A percentile compares a stretch with the other conserved stretches of the same genome.
phyloP scores from a whole-genome alignment of 2,888 invertebrate genomes.

The Lacanobia wlatinum region DNA sequence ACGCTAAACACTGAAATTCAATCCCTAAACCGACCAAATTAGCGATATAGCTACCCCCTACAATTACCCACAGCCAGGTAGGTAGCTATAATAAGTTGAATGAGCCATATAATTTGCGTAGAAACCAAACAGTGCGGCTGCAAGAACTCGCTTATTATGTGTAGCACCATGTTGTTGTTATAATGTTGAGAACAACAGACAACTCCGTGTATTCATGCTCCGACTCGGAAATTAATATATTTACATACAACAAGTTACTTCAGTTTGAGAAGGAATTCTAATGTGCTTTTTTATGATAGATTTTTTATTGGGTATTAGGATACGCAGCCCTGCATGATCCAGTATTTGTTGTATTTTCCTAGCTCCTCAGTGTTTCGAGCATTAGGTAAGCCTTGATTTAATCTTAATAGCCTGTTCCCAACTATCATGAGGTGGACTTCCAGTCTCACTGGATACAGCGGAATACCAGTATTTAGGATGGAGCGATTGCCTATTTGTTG shows the following conservation, averaged over 20 bases:
- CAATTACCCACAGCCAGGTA: constrained; percentile 6
- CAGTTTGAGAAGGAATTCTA: constrained; percentile 9
- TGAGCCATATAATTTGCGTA: constrained; percentile 69
- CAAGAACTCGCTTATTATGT: constrained; percentile 72
- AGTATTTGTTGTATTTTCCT: too few relatives aligned
- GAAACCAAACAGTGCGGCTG: constrained; percentile 72
- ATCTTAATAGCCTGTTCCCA: too few relatives aligned
- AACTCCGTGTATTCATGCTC: constrained; percentile 72
- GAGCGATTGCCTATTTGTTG: too few relatives aligned
- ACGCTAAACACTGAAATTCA: neutral
- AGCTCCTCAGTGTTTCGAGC: too few relatives aligned
- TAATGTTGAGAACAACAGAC: constrained; percentile 70
- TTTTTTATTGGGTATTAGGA: neutral
- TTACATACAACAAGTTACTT: constrained; percentile 66
- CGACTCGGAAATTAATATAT: constrained; percentile 70
- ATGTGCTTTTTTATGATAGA: constrained; percentile 15
- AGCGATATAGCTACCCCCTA: neutral
- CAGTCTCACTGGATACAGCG: too few relatives aligned
- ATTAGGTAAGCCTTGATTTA: too few relatives aligned
- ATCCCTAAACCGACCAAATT: constrained; percentile 10
- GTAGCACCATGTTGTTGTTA: constrained; percentile 73
- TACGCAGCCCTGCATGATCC: too few relatives aligned
- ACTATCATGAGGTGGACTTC: too few relatives aligned
- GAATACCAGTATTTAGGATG: too few relatives aligned
- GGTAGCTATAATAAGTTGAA: constrained; percentile 68